Base-by-base conservation (phyloP, 2,113 vertebrate species). In the Rhipidura dahli region DNA sequence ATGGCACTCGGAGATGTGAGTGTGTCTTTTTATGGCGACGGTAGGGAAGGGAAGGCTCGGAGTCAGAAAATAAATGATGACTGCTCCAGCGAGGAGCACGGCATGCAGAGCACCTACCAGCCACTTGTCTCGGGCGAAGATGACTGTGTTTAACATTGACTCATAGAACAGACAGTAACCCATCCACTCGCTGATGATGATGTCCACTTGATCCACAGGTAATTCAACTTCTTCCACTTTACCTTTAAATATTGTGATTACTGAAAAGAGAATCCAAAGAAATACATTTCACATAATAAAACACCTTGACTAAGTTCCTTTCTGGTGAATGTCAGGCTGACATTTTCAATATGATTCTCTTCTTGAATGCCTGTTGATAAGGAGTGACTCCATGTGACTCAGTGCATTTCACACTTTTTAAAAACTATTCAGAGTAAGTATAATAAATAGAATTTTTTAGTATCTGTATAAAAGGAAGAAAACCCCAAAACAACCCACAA, bases 151-250 rank as follows among this genome's bases (percentile, higher is more conserved):
- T 95, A 99, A 98, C 99, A 99, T 99, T 53, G 99, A 99, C 93
- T 99, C 99, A 65, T 99, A 99, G 98, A 99, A 99, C 59, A 99
- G 98, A 72, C 99, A 99, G 97, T 99, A 99, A 87, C 99, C 99
- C 99, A 99, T 99, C 99, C 99, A 99, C 96, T 99, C 99, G 18
- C 99, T 99, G 98, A 99, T 99, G 90, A 99, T 99, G 97, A 99
- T 99, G 97, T 99, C 99, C 56, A 99, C 99, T 94, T 99, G 98
- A 77, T 99, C 99, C 93, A 99, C 99, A 1, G 99, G 99, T 91
- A 99, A 98, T 95, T 99, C 99, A 94, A 99, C 99, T 98, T 99
- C 99, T 97, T 99, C 99, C 96, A 99, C 99, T 97, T 99, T 99
- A 53, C 99, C 99, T 94, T 98, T 99, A 97, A 99, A 99, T 97